Evolutionary conservation across 2,113 vertebrate species (phyloP), one percentile per base, ranked within the genome.

Genomic region (Rafetus swinhoei): DNA sequence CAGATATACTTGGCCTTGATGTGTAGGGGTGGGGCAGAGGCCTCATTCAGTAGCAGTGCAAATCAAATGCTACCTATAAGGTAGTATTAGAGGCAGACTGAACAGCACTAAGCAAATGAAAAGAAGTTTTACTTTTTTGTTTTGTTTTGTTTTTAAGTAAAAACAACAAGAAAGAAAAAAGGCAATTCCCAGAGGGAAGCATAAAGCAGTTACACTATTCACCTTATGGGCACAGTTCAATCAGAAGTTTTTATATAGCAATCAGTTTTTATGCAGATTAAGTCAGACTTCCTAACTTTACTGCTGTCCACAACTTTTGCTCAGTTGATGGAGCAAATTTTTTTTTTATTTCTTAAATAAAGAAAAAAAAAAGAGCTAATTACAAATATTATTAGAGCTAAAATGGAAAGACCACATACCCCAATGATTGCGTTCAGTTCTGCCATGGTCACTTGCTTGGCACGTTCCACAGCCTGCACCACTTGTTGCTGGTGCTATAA

Each of bases 371-470:
- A 96, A 98, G 97, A 97, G 95, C 88, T 92, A 87, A 93, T 93
- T 96, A 98, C 98, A 99, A 98, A 98, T 96, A 98, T 96, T 97
- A 97, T 98, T 91, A 99, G 97, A 98, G 98, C 98, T 98, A 98
- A 98, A 99, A 98, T 92, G 96, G 98, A 99, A 99, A 98, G 99
- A 99, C 98, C 98, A 99, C 99, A 98, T 99, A 99, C 99, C 99
- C 99, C 99, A 99, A 99, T 99, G 99, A 99, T 99, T 95, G 99
- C 99, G 96, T 99, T 99, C 98, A 99, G 98, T 98, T 99, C 99
- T 93, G 99, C 99, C 99, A 99, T 99, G 98, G 99, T 99, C 98
- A 99, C 99, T 98, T 99, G 99, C 97, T 99, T 99, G 98, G 99
- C 99, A 97, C 99, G 98, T 98, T 99, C 99, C 97, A 99, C 99